A percentile compares a stretch with the other conserved stretches of the same genome.
Evolutionary conservation across 2,888 invertebrate species (phyloP).

Genomic region (Isoperla grammatica): DNA sequence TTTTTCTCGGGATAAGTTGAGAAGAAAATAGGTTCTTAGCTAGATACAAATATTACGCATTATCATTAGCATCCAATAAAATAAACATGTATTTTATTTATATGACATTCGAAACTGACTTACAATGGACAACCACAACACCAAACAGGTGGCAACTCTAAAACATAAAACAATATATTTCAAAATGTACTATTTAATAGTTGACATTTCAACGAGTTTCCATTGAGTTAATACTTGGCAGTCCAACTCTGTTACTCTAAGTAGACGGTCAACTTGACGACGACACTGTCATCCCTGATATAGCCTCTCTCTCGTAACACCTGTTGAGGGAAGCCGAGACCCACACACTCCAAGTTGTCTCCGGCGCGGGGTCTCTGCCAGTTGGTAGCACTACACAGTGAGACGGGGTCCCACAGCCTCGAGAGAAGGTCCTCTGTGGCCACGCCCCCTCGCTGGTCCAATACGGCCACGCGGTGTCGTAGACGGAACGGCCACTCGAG

Average conservation of each 20-base stretch:
- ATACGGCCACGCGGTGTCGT: conserved; percentile 39
- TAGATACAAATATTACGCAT: too few relatives aligned
- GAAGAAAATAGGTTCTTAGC: too few relatives aligned
- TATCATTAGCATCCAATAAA: too few relatives aligned
- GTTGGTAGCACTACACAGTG: conserved; percentile 42
- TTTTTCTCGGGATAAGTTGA: too few relatives aligned
- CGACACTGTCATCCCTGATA: conserved; percentile 45
- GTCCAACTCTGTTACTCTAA: conserved; percentile 44
- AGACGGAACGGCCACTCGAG: conserved; percentile 44
- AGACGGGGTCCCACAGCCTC: conserved; percentile 42
- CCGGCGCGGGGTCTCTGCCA: conserved; percentile 42
- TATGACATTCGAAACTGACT: too few relatives aligned
- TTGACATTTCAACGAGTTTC: too few relatives aligned
- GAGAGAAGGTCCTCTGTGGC: conserved; percentile 38
- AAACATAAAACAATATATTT: too few relatives aligned
- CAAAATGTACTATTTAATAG: too few relatives aligned
- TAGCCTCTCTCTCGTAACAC: conserved; percentile 46
- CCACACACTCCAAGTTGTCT: conserved; percentile 44
- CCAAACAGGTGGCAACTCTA: too few relatives aligned
- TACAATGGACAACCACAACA: too few relatives aligned
- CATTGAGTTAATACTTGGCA: too few relatives aligned
- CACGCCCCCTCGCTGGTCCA: conserved; percentile 34
- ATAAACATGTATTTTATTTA: too few relatives aligned
- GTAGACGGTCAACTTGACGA: conserved; percentile 52
- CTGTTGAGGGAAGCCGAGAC: conserved; percentile 48